Evolutionary conservation across 2,888 invertebrate genomes (phyloP), one percentile per base, ranked within the genome.

Genomic region (Ormia ochracea): DNA sequence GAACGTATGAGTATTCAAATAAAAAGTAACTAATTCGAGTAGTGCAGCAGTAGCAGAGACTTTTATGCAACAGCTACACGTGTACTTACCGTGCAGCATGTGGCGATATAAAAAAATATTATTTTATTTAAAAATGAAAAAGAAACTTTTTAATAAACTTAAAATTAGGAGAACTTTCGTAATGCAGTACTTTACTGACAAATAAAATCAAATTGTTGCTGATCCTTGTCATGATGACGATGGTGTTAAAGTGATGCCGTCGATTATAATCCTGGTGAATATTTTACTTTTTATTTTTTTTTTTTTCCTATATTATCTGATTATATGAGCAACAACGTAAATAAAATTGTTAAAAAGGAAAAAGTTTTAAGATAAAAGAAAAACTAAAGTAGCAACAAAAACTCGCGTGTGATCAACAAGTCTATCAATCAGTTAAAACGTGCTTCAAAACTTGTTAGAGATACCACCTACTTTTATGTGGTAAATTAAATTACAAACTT

Each of bases 401-500:
- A 50, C 56, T 63, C 19, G 68, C 56, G 68, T 63, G 72, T 68
- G 80, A 76, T 80, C 80, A 80, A 80, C 80, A 80, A 76, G 80
- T 80, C 72, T 66, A 80, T 80, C 80, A 80, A 80, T 80, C 80
- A 80, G 72, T 80, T 76, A 68, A 80, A 80, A 80, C 72, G 76
- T 80, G 76, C 80, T 80, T 80, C 72, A 76, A 74, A 80, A 76
- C 76, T 80, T 80, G 61, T 80, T 76, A 72, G 66, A 76, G 72
- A 80, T 68, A 72, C 73, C 68, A 80, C 68, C 76, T 76, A 76
- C 79, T 75, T 76, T 80, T 68, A 63, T 76, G 80, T 80, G 80
- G 80, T 80, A 80, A 80, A 80, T 80, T 80, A 80, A 80, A 80
- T 80, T 80, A 80, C 72, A 80, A 80, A 80, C 61, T 80, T 80